A percentile compares a stretch with the other conserved stretches of the same genome.
phyloP scores from a whole-genome alignment of 1,140 invertebrate genomes.

The Zophobas atratus region DNA sequence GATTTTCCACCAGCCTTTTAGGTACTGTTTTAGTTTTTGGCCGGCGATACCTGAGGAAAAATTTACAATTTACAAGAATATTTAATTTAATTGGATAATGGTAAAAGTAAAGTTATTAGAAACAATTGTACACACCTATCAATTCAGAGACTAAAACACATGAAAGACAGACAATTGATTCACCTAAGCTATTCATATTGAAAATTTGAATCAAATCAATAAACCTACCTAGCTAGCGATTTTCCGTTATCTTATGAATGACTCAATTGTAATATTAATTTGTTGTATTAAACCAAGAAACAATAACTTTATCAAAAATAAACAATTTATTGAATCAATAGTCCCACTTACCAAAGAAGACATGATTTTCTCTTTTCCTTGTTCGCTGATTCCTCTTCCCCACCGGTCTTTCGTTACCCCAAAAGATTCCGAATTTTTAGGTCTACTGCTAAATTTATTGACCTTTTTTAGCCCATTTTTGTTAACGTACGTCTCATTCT shows the following conservation, averaged over 20 bases:
- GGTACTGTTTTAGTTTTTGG: conserved; percentile 72
- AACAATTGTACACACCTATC: no score
- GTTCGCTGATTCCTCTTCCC: conserved; percentile 63
- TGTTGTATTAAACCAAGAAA: background rate
- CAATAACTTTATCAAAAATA: background rate
- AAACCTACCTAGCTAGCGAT: no score
- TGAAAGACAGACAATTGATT: no score
- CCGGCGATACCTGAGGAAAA: conserved; percentile 60
- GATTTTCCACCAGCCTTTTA: conserved; percentile 79
- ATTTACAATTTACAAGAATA: background rate
- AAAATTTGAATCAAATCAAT: no score
- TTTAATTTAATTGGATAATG: no score
- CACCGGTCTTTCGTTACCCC: conserved; percentile 59
- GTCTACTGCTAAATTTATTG: conserved; percentile 54
- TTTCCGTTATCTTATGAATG: no score
- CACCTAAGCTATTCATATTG: no score
- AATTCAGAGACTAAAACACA: no score
- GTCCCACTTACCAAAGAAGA: conserved; percentile 60
- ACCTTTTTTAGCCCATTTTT: conserved; percentile 63
- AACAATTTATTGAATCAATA: background rate
- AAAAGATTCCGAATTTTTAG: conserved; percentile 58
- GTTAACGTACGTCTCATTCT: conserved; percentile 60
- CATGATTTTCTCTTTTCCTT: conserved; percentile 62
- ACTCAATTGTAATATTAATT: no score
- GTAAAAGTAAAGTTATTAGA: no score